Conservation (phyloP, 2,888 invertebrate genomes). For the Blera fallax region DNA sequence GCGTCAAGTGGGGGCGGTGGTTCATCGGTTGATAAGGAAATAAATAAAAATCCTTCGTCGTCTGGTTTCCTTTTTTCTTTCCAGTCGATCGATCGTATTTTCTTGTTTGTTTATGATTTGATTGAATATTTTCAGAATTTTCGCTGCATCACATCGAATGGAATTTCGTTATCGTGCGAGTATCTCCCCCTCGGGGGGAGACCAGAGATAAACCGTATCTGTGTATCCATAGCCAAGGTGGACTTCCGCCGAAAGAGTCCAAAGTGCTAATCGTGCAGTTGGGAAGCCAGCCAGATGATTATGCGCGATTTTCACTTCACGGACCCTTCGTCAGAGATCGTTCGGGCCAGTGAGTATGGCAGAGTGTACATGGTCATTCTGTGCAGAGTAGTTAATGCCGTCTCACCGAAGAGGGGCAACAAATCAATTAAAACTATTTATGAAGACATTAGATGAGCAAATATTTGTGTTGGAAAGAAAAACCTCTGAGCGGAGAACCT, state of each 20-base stretch:
- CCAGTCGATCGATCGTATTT: background rate
- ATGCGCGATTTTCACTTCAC: constrained; percentile 4
- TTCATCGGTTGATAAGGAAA: constrained; percentile 44
- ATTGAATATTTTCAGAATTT: background rate
- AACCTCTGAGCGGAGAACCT: constrained; percentile 23
- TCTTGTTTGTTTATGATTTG: constrained; percentile 16
- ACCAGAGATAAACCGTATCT: background rate
- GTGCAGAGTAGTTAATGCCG: background rate
- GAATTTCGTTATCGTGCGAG: background rate
- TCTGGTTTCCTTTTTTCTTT: background rate
- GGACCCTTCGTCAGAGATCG: background rate
- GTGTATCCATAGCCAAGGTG: background rate
- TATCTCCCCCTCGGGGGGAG: too few species aligned
- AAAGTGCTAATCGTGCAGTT: constrained; percentile 5
- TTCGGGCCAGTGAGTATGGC: background rate
- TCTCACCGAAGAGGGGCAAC: constrained; percentile 1
- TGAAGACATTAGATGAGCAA: constrained; percentile 49
- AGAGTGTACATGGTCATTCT: background rate
- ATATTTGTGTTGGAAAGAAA: constrained; percentile 43
- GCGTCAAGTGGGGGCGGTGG: constrained; percentile 31
- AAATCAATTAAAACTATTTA: constrained; percentile 51
- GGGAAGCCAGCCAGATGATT: background rate
- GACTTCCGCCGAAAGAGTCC: background rate
- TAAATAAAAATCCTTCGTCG: constrained; percentile 30
- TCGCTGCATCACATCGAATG: constrained; percentile 15